These are phyloP conservation scores for Halocaridina rubra DNA, from an alignment of 2,888 invertebrate genomes.

Conservation along the genomic window DNA sequence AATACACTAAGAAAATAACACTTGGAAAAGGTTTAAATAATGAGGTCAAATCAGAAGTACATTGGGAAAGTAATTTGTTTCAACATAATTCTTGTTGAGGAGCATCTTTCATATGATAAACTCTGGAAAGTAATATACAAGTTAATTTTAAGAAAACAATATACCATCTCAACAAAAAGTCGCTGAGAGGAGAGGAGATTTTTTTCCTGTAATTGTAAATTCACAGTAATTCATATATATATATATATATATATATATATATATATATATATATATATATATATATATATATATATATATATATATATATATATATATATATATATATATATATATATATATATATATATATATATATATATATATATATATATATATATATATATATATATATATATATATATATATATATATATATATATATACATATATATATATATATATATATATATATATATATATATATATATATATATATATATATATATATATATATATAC, in stretches of 20 bases:
- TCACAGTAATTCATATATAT: background rate
- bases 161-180: no score
- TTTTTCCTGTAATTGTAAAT: background rate
- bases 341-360: background rate
- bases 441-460: background rate
- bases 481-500: constrained; percentile 8
- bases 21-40: no score
- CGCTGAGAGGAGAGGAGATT: background rate
- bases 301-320: constrained; percentile 4
- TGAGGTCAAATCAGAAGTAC: no score
- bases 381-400: background rate
- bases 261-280: background rate
- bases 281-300: constrained; percentile 8
- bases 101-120: no score
- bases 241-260: background rate
- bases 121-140: no score
- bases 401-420: background rate
- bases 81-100: no score
- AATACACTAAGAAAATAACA: no score
- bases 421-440: background rate
- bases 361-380: constrained; percentile 8
- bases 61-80: no score
- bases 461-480: background rate
- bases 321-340: background rate
- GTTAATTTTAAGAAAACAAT: no score